These are phyloP conservation scores for Cotesia typhae DNA, from an alignment of 1,140 invertebrate species.

Conservation along the genomic window DNA sequence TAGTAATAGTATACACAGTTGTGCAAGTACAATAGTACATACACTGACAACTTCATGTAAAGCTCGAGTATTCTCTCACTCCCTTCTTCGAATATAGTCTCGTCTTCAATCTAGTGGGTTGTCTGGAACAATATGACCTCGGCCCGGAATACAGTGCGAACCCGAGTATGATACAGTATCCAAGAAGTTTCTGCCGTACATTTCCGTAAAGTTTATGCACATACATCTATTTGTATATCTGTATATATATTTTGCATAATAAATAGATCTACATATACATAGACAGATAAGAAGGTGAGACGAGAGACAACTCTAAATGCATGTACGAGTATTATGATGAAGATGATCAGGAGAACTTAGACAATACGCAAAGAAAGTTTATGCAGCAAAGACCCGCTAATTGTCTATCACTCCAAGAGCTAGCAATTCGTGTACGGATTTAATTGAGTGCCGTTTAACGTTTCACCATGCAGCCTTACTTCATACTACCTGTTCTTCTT, in stretches of 20 bases:
- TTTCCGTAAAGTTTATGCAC: too few species aligned
- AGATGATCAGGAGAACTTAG: background rate
- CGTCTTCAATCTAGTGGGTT: conserved; percentile 40
- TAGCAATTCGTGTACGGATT: conserved; percentile 18
- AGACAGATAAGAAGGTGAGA: background rate
- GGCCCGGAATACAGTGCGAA: conserved; percentile 24
- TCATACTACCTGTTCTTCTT: background rate
- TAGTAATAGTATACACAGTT: background rate
- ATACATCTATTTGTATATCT: background rate
- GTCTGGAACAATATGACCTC: conserved; percentile 40
- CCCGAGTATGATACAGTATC: conserved; percentile 29
- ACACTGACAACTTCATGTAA: conserved; percentile 20
- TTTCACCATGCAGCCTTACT: too few species aligned
- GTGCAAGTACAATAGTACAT: background rate
- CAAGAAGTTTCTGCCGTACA: conserved; percentile 14
- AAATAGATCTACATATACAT: background rate
- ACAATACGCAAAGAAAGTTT: conserved; percentile 5
- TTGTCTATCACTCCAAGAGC: conserved; percentile 17
- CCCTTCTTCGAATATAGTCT: conserved; percentile 20
- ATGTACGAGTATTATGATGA: background rate
- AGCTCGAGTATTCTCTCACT: conserved; percentile 14
- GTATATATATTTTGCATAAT: conserved; percentile 3
- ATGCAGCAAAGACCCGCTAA: conserved; percentile 15
- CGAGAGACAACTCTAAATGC: background rate
- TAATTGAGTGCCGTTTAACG: conserved; percentile 27